These are phyloP conservation scores for Macroglossus sobrinus DNA, from an alignment of 2,113 vertebrate species.

Conservation along the genomic window DNA sequence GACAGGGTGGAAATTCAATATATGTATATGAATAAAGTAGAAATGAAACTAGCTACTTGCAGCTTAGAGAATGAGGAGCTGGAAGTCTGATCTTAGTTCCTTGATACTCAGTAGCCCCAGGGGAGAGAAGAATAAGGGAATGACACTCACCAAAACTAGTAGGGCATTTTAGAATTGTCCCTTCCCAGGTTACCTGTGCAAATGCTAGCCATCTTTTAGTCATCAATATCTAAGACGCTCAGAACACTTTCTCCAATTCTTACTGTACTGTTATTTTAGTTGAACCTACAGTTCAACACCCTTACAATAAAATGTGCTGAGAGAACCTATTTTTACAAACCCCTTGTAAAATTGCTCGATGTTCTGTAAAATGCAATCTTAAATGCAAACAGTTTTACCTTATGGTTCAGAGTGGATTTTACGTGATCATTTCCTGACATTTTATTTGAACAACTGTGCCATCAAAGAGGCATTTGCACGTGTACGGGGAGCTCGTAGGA, in stretches of 20 bases:
- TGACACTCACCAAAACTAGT: not conserved
- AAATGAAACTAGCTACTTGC: not conserved
- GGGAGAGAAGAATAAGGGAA: not conserved
- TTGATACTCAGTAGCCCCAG: not conserved
- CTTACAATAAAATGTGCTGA: not conserved
- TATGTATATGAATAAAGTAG: not conserved
- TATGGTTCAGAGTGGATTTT: not conserved
- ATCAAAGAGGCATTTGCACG: not conserved
- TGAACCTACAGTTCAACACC: not conserved
- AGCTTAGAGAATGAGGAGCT: not conserved
- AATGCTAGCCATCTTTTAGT: not conserved
- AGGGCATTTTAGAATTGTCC: not conserved
- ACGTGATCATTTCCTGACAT: not conserved
- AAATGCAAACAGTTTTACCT: not conserved
- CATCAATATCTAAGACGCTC: not conserved
- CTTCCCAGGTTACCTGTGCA: not conserved
- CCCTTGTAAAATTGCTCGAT: not conserved
- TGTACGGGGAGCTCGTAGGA: not conserved
- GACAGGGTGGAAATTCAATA: not conserved
- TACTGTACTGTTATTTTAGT: not conserved
- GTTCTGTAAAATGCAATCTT: not conserved
- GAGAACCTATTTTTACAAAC: not conserved
- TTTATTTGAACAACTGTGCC: not conserved
- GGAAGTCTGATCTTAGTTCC: not conserved
- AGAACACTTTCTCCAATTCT: not conserved